Base-by-base conservation (phyloP, 1,140 invertebrate species). In the Lepidurus couesii region DNA sequence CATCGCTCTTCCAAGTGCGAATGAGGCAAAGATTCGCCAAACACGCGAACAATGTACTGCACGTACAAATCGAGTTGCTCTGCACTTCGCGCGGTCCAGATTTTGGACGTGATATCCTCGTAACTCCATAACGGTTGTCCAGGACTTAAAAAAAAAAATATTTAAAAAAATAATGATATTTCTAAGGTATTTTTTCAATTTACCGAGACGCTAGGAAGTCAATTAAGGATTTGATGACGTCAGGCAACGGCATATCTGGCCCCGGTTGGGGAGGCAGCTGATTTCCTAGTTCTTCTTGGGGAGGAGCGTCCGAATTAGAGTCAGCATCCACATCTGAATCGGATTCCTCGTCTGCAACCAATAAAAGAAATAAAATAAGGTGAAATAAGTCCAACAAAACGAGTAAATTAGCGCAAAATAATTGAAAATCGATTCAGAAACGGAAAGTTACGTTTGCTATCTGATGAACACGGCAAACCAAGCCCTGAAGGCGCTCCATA, bases 81-180 rank as follows among this genome's bases (percentile, higher is more conserved):
- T 6, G 93, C 95, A 83, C 95, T 98, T 80, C 93, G 91, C 0
- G 97, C 91, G 75, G 90, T 91, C 93, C 97, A 97, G 6, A 97
- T 92, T 87, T 97, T 95, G 1, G 96, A 93, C 7, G 96, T 98
- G 81, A 98, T 98, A 83, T 99, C 97, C 85, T 99, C 98, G 83
- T 97, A 98, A 82, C 94, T 93, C 98, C 98, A 99, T 0, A 99
- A 85, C 0, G 95, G 93, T 82, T 91, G 89, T 81, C 90, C 89
- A 80, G 86, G 87, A 77, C 90, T 90, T 78, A 73, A 83, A 83
- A 75, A 21, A 45, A 24, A 75, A 81, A 73, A 78, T 42, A 79
- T 26, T 13, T 74, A 75, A 74, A 43, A 75, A 44, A 9, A 45
- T n/a, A n/a, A n/a, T n/a, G n/a, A n/a, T n/a, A n/a, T n/a, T n/a